Conservation (phyloP, 1,140 invertebrate species). For the Akabosia matsudoensis region DNA sequence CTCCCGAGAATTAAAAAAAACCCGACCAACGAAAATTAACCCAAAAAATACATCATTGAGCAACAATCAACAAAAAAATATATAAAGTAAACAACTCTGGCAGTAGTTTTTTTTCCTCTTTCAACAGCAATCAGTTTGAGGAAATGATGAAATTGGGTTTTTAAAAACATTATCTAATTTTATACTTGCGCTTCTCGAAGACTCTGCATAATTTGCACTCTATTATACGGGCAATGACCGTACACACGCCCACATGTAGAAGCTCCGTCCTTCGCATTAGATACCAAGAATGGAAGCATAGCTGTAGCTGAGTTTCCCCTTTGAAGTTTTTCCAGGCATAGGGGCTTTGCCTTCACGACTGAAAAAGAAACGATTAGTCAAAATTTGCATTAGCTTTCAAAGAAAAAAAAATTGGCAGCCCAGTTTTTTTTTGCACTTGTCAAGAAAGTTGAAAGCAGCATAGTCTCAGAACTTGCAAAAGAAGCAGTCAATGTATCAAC, state of each 20-base stretch:
- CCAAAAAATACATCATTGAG: not conserved
- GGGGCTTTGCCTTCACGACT: slow-evolving; percentile 44
- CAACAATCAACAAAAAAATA: not conserved
- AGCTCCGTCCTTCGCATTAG: slow-evolving; percentile 27
- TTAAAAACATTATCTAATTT: not conserved
- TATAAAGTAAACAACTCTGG: too few species aligned
- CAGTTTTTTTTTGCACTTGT: too few species aligned
- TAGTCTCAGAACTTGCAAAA: too few species aligned
- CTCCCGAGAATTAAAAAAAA: too few species aligned
- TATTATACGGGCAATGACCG: slow-evolving; percentile 41
- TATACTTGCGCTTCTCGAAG: slow-evolving; percentile 27
- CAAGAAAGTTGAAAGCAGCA: too few species aligned
- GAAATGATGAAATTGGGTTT: too few species aligned
- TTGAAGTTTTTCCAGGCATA: slow-evolving; percentile 34
- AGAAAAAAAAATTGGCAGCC: too few species aligned
- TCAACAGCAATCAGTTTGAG: too few species aligned
- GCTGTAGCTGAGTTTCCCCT: slow-evolving; percentile 41
- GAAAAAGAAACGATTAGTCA: slow-evolving; percentile 11
- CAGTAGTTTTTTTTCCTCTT: too few species aligned
- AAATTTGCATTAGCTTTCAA: not conserved
- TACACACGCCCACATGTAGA: slow-evolving; percentile 40
- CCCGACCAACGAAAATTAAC: too few species aligned
- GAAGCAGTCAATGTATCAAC: too few species aligned
- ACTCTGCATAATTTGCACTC: slow-evolving; percentile 39
- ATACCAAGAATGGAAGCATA: slow-evolving; percentile 42